Base-by-base conservation (phyloP, 1,140 invertebrate genomes). In the Leucophenga varia region DNA sequence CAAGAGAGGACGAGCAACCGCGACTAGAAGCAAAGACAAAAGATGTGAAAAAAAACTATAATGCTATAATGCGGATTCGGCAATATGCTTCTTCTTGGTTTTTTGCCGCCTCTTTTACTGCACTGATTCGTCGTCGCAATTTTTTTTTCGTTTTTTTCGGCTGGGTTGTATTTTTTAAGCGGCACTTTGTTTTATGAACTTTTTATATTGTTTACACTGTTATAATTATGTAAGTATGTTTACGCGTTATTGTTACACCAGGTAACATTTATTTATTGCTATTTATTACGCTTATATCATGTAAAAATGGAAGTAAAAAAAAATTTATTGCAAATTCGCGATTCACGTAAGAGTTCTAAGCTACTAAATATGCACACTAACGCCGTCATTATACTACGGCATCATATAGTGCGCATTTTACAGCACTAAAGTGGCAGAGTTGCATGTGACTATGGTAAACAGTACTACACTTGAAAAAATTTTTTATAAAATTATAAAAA, bases 61-160 rank as follows among this genome's bases (percentile, higher is more conserved):
- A 37, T 55, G 47, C 53, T 58, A 34, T 34, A 34, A 34, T 16
- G 48, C 35, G 43, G 17, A 37, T 55, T 46, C 46, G 54, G 45
- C 37, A 17, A 43, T 58, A 57, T 58, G 59, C 61, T 64, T 64
- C 61, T 65, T 67, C 56, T 50, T 25, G 22, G 51, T 49, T 65
- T 65, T 67, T 65, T 67, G 64, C 63, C 63, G 63, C 63, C 54
- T 67, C 63, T 67, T 65, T 67, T 67, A 49, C 57, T 67, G 63
- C 63, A 65, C 55, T 65, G 61, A 55, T 65, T 65, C 61, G 61
- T 34, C 31, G 31, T 34, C 49, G 49, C 41, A 9, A 14, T 64
- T 52, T 61, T 51, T 65, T 59, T 53, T 55, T 59, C 57, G 64
- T 67, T 57, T 49, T 53, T 54, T n/a, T n/a, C n/a, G n/a, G n/a